Base-by-base conservation (phyloP, 1,140 invertebrate species). In the Drosophila watanabei region DNA sequence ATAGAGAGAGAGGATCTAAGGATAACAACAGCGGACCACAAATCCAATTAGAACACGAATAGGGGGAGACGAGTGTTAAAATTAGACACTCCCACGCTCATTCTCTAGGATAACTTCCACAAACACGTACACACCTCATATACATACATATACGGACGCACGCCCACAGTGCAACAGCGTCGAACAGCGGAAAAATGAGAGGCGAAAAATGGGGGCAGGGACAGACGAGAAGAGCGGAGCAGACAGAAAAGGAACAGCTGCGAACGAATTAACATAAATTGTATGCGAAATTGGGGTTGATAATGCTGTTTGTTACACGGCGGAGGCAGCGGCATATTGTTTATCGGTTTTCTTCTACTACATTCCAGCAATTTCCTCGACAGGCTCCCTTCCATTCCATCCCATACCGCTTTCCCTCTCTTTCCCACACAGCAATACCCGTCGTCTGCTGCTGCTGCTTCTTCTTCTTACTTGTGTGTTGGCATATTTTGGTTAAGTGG, bases 161-260 rank as follows among this genome's bases (percentile, higher is more conserved):
- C 79, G 61, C 83, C 82, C 75, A 46, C 41, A 87, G 81, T 86
- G 82, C 82, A 86, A 86, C 82, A 86, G 83, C 69, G 57, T 75
- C 49, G 43, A 59, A 56, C 37, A 48, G 48, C 37, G 62, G 48
- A 66, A 48, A 37, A 46, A 82, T 54, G 59, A 59, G 52, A 72
- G 75, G 61, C 46, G 52, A 66, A 78, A 61, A 70, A 68, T 75
- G 79, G 64, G 62, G 60, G 75, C 73, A 73, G 71, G 72, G 65
- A 62, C 78, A 81, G 54, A 54, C 73, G 28, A 41, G 60, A 73
- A 78, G 49, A 68, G 49, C 65, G 61, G 28, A 41, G 56, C 49
- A 65, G 46, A 51, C 54, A 79, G 63, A 66, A 70, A 68, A 75
- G 61, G 75, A 77, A 76, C 59, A 70, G 65, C 71, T 60, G 58